Base-by-base conservation (phyloP, 2,888 invertebrate genomes). In the Macroteleia sp. region DNA sequence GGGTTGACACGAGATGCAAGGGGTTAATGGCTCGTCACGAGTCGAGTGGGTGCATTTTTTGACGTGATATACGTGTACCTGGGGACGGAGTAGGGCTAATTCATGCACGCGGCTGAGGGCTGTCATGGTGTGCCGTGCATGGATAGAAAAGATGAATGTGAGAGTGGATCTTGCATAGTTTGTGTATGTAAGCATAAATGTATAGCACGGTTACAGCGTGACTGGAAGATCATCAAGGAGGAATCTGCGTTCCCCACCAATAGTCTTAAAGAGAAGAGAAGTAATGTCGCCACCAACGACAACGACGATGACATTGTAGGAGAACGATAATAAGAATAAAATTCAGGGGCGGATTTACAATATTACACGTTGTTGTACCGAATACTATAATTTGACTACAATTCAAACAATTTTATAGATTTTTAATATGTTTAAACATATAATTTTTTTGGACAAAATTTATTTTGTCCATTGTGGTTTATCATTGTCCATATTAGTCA, bases 231-330 rank as follows among this genome's bases (percentile, higher is more conserved):
- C 84, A 85, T 82, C 82, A 86, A 83, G 83, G 81, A 86, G 81
- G 85, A 85, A 85, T 87, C 85, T 83, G 84, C 83, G 82, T 20
- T 84, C 87, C 87, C 86, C 85, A 82, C 86, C 82, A 79, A 66
- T 41, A 17, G 70, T 73, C 74, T 48, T 30, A 56, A 59, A 64
- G 73, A 50, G 62, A 70, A 64, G 52, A 66, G 76, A 22, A 57
- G 61, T 39, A 59, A 69, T 52, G 59, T 69, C 69, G 22, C 48
- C 50, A 52, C 25, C 52, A 34, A 66, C 54, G 57, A 44, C 52
- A 48, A 70, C 52, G 56, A 44, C 64, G 73, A 62, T 64, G 80
- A 74, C 75, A 79, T 73, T 46, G 76, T 69, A 76, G 70, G 61
- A 69, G 70, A 69, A 57, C 20, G 32, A 34, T 54, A 57, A 59